A percentile compares a stretch with the other conserved stretches of the same genome.
Evolutionary conservation across 2,113 vertebrate species (phyloP).

Genomic region (Acanthisitta chloris): DNA sequence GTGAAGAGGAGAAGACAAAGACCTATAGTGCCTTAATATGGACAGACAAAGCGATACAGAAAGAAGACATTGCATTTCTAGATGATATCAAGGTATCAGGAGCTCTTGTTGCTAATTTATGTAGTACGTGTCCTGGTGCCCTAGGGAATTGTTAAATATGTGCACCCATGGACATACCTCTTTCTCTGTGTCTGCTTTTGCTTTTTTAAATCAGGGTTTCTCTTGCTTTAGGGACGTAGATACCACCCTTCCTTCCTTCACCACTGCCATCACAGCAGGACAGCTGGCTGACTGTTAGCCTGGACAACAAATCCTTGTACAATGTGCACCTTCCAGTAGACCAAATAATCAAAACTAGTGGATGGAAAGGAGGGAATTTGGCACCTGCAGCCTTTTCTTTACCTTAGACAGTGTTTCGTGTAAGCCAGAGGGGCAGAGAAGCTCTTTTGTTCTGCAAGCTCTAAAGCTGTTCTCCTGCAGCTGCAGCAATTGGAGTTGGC

Average conservation of each 20-base stretch:
- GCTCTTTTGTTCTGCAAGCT: background rate
- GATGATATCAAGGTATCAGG: slow-evolving; percentile 82
- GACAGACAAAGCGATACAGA: slow-evolving; percentile 83
- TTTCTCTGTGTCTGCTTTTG: background rate
- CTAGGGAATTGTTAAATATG: background rate
- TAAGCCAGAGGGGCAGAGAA: background rate
- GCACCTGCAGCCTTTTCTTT: background rate
- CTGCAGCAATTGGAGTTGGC: background rate
- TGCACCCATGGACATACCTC: background rate
- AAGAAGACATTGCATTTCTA: slow-evolving; percentile 83
- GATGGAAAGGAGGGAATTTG: background rate
- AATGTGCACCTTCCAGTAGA: background rate
- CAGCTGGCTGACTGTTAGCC: background rate
- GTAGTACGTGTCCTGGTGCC: background rate
- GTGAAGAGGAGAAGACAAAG: slow-evolving; percentile 97
- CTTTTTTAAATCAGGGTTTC: background rate
- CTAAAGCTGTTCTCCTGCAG: background rate
- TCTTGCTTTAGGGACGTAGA: background rate
- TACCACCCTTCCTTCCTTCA: background rate
- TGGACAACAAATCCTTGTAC: background rate
- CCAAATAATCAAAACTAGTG: background rate
- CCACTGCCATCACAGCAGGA: background rate
- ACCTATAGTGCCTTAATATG: slow-evolving; percentile 93
- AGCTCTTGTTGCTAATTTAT: background rate
- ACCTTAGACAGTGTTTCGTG: background rate